Conservation (phyloP, 2,113 vertebrate species). For the Clupea harengus region DNA sequence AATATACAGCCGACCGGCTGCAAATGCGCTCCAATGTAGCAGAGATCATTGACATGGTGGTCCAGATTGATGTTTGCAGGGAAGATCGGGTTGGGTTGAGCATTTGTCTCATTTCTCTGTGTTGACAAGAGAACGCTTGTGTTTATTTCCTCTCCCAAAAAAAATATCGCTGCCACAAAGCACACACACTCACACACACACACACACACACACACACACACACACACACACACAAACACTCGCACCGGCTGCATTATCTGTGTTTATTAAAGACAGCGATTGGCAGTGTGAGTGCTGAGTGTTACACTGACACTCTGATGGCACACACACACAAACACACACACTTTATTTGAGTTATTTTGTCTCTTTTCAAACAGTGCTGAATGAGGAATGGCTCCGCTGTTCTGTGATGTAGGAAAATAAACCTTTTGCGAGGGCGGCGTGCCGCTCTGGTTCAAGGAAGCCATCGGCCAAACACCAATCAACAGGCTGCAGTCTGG, state of each 20-base stretch:
- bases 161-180: neutral
- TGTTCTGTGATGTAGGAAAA: constrained; percentile 53
- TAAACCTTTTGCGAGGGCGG: constrained; percentile 61
- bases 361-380: constrained; percentile 20
- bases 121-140: neutral
- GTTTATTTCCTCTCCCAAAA: neutral
- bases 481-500: constrained; percentile 59
- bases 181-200: no score
- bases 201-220: neutral
- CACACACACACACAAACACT: neutral
- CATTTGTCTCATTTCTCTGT: neutral
- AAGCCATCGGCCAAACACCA: constrained; percentile 72
- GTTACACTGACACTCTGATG: neutral
- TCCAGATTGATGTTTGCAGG: neutral
- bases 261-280: neutral
- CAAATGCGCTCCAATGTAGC: neutral
- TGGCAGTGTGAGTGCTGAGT: neutral
- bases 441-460: constrained; percentile 63
- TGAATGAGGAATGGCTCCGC: constrained; percentile 61
- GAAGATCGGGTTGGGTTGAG: neutral
- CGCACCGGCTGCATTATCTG: neutral
- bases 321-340: neutral
- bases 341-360: neutral
- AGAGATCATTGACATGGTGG: neutral
- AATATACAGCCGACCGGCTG: neutral